Evolutionary conservation across 2,113 vertebrate genomes (phyloP).

Genomic region (Aegotheles bennettii): DNA sequence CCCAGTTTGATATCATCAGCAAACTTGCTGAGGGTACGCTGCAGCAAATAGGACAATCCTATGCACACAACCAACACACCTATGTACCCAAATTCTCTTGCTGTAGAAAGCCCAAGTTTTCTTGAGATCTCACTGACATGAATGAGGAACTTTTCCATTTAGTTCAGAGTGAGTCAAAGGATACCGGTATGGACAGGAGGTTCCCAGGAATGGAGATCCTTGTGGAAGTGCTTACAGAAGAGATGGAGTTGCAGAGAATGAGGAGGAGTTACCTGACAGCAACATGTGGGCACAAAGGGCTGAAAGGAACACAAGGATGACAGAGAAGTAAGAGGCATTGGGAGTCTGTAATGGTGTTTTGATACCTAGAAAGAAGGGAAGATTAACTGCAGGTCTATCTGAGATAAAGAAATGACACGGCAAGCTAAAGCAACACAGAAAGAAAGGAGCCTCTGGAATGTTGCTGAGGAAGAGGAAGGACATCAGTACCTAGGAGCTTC

Average conservation of each 20-base stretch:
- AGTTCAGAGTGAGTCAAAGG: background rate
- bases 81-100: background rate
- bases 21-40: too few relatives aligned
- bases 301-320: background rate
- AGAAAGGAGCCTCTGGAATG: background rate
- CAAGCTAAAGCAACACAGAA: background rate
- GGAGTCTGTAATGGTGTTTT: background rate
- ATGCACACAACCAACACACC: background rate
- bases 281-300: background rate
- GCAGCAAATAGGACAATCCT: background rate
- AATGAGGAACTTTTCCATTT: background rate
- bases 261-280: background rate
- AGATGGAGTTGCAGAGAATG: background rate
- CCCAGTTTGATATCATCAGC: too few relatives aligned
- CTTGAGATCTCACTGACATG: background rate
- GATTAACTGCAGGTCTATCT: background rate
- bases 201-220: background rate
- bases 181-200: background rate
- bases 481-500: background rate
- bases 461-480: background rate
- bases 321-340: background rate
- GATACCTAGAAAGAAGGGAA: background rate
- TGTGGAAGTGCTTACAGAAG: background rate
- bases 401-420: background rate
- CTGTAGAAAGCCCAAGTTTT: background rate